These are phyloP conservation scores for Belonocnema kinseyi DNA, from an alignment of 1,140 invertebrate species.

Conservation along the genomic window DNA sequence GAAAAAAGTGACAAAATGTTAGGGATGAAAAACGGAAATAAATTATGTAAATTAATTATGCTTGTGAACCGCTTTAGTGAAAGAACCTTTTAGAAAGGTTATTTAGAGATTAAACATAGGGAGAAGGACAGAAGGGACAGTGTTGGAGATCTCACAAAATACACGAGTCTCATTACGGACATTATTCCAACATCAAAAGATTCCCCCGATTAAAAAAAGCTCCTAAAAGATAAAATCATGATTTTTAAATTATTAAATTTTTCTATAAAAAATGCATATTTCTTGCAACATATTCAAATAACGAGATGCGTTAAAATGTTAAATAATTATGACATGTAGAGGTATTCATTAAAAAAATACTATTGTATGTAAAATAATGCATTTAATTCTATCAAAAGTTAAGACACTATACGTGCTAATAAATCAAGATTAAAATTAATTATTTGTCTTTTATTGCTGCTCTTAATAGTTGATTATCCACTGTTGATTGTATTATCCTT, in stretches of 20 bases:
- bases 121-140: not conserved
- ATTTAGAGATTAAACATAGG: not conserved
- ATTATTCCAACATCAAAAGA: not conserved
- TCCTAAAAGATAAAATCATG: not conserved
- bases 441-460: too few species aligned
- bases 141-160: not conserved
- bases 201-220: not conserved
- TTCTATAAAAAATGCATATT: not conserved
- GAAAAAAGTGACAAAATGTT: not conserved
- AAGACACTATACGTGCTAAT: too few species aligned
- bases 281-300: too few species aligned
- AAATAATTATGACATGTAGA: too few species aligned
- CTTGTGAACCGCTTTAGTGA: not conserved
- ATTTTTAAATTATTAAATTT: not conserved
- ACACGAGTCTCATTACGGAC: not conserved
- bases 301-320: too few species aligned
- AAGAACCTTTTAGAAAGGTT: not conserved
- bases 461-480: too few species aligned
- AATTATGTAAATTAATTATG: not conserved
- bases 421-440: too few species aligned
- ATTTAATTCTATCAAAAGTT: too few species aligned
- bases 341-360: too few species aligned
- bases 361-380: too few species aligned
- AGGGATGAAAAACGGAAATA: not conserved
- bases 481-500: too few species aligned